phyloP scores from a whole-genome alignment of 2,888 invertebrate species.

The Ectemnius lituratus region DNA sequence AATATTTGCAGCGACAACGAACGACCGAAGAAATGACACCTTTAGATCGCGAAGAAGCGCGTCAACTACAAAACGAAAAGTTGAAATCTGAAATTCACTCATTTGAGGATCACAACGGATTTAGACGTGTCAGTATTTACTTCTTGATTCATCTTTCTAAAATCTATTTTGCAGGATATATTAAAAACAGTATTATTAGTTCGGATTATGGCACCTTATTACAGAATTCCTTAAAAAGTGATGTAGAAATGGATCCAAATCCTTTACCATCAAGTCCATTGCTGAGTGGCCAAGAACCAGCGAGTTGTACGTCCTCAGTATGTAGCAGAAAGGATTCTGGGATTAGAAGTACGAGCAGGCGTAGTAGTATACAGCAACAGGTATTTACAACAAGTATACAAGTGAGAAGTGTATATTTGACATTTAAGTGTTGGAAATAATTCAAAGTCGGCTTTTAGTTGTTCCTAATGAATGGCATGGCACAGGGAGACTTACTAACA shows the following conservation, averaged over 20 bases:
- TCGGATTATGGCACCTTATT: slow-evolving; percentile 23
- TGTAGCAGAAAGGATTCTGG: slow-evolving; percentile 94
- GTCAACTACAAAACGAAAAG: slow-evolving; percentile 40
- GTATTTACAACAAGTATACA: slow-evolving; percentile 77
- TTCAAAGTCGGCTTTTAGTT: slow-evolving; percentile 73
- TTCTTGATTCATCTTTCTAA: not conserved
- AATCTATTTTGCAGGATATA: slow-evolving; percentile 12
- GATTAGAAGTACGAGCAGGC: slow-evolving; percentile 89
- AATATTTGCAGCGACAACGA: slow-evolving; percentile 72
- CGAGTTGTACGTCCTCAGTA: slow-evolving; percentile 87
- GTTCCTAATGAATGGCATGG: slow-evolving; percentile 80
- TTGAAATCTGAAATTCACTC: slow-evolving; percentile 42
- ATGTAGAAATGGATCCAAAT: slow-evolving; percentile 75
- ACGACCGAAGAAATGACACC: slow-evolving; percentile 75
- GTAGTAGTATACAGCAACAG: slow-evolving; percentile 92
- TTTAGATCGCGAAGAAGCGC: slow-evolving; percentile 63
- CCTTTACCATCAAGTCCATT: slow-evolving; percentile 75
- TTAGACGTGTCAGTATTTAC: slow-evolving; percentile 55
- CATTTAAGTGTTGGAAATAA: no score
- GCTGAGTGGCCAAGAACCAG: slow-evolving; percentile 80
- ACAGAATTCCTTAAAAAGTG: slow-evolving; percentile 65
- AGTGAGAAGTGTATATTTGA: not conserved
- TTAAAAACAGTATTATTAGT: slow-evolving; percentile 23
- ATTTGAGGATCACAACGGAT: slow-evolving; percentile 59
- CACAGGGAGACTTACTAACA: slow-evolving; percentile 86